A percentile compares a stretch with the other conserved stretches of the same genome.
These are phyloP conservation scores for Tyto alba DNA, from an alignment of 2,113 vertebrate species.

Conservation along the genomic window DNA sequence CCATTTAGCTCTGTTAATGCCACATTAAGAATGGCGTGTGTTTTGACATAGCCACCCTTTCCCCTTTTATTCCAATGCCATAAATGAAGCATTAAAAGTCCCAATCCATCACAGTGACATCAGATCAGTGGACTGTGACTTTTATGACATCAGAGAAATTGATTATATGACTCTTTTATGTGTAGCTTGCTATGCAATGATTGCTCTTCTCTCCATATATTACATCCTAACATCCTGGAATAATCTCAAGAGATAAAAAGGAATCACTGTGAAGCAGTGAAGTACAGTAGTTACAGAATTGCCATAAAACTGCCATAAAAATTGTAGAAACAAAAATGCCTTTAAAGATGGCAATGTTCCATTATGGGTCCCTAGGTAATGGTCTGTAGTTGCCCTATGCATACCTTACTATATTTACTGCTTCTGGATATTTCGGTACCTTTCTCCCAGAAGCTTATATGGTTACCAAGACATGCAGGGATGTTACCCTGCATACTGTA, in stretches of 20 bases:
- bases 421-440: constrained; percentile 28
- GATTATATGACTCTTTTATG: constrained; percentile 56
- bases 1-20: constrained; percentile 26
- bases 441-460: background rate
- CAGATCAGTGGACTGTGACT: constrained; percentile 57
- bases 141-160: constrained; percentile 65
- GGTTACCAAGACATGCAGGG: background rate
- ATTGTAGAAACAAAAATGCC: constrained; percentile 46
- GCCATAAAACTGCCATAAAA: constrained; percentile 47
- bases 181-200: constrained; percentile 13
- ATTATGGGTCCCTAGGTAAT: constrained; percentile 25
- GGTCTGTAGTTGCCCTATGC: background rate
- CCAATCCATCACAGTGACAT: constrained; percentile 56
- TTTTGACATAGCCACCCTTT: constrained; percentile 12
- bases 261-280: background rate
- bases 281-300: constrained; percentile 25
- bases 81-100: constrained; percentile 43
- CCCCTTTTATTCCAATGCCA: background rate
- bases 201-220: constrained; percentile 42
- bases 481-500: background rate
- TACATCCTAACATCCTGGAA: constrained; percentile 28
- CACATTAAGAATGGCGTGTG: constrained; percentile 34
- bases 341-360: constrained; percentile 36
- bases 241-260: constrained; percentile 48
- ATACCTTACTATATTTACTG: background rate